A percentile compares a stretch with the other conserved stretches of the same genome.
phyloP scores from a whole-genome alignment of 2,888 invertebrate species.

The Agapetus fuscipes region DNA sequence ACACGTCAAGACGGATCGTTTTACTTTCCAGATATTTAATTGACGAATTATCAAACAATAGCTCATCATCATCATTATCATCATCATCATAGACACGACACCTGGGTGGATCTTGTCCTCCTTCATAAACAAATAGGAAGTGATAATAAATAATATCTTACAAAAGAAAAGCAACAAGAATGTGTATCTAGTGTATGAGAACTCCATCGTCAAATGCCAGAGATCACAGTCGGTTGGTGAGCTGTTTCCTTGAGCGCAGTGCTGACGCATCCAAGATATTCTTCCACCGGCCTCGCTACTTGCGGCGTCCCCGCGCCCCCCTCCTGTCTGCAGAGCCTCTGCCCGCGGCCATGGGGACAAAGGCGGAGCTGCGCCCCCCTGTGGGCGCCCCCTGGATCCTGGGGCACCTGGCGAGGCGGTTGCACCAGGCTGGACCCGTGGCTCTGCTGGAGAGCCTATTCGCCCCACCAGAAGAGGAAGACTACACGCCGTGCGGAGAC shows the following conservation, averaged over 20 bases:
- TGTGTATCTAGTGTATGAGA: background rate
- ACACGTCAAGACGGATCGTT: too few relatives aligned
- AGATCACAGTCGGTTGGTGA: too few relatives aligned
- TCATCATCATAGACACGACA: too few relatives aligned
- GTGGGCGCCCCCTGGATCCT: conserved; percentile 25
- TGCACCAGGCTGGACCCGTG: conserved; percentile 35
- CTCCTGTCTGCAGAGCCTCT: conserved; percentile 2
- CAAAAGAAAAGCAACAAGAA: background rate
- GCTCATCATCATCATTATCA: too few relatives aligned
- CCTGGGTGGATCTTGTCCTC: too few relatives aligned
- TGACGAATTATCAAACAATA: too few relatives aligned
- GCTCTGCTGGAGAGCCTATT: conserved; percentile 60
- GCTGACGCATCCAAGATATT: too few relatives aligned
- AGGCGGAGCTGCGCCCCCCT: conserved; percentile 18
- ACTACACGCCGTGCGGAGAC: conserved; percentile 15
- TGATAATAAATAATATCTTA: too few relatives aligned
- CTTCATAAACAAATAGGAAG: too few relatives aligned
- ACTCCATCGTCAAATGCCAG: too few relatives aligned
- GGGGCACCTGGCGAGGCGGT: conserved; percentile 50
- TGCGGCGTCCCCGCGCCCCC: conserved; percentile 13
- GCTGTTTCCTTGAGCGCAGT: too few relatives aligned
- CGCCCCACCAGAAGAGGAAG: conserved; percentile 37
- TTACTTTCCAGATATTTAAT: too few relatives aligned
- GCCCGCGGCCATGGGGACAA: background rate
- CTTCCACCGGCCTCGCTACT: conserved; percentile 17